Evolutionary conservation across 2,888 invertebrate genomes (phyloP), one percentile per base, ranked within the genome.

Genomic region (Drosophila maculinotata): DNA sequence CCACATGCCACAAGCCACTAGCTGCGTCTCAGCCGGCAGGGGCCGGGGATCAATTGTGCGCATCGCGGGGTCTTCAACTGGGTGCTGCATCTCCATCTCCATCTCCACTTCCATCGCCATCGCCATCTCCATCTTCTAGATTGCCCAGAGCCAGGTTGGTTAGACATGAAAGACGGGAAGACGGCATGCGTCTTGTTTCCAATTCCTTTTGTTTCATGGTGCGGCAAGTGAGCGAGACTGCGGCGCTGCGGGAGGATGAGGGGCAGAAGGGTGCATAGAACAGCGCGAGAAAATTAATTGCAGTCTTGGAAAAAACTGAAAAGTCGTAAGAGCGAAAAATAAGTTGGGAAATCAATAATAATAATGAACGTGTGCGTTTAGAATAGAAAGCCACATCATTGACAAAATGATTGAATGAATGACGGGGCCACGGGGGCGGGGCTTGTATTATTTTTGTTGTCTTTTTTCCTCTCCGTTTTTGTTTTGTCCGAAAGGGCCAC

Each of bases 331-430:
- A 76, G 74, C 66, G 71, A 72, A 78, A 70, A 71, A 49, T 77
- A 86, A 76, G 78, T 83, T 76, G 69, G 81, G 80, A 83, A 83
- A 83, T 83, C 87, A 86, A 86, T 83, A 86, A 83, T 86, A 83
- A 83, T 83, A 85, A 81, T 85, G 77, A 84, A 77, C n/a, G n/a
- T 69, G 51, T 67, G 72, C 59, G 59, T 63, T 76, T 56, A 66
- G 74, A 68, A 70, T 66, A 69, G 80, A 67, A 76, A 79, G 79
- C 70, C 59, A 39, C 74, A 81, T 85, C 81, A 81, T 81, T 85
- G 86, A 85, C 83, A 83, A 85, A 81, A 82, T 81, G 81, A 85
- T 85, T 81, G 81, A 81, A 85, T 85, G 85, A 85, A 79, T 72
- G 83, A 68, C 68, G 80, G 26, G 23, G 26, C 36, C 31, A 41